Conservation (phyloP, 30 jellyfish, hydroid and myxozoan genomes). For the Calvadosia cruxmelitensis region DNA sequence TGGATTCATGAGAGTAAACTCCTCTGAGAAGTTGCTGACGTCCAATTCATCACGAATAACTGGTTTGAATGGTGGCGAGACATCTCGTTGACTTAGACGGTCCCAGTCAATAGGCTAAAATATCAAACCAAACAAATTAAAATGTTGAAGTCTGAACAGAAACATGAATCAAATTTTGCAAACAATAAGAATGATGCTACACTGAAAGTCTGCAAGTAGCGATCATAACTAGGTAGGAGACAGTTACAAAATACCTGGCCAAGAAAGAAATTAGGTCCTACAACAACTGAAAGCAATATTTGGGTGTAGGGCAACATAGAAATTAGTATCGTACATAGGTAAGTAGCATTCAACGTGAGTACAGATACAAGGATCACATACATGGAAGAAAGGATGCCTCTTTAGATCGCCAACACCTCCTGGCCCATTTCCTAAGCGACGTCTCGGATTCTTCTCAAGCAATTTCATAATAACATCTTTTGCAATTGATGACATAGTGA, state of each 20-base stretch:
- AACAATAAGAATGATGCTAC: too few species aligned
- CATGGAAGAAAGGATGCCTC: constrained; percentile 68
- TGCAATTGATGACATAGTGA: constrained; percentile 44
- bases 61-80: constrained; percentile 81
- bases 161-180: too few species aligned
- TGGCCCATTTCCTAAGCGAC: constrained; percentile 83
- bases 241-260: too few species aligned
- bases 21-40: constrained; percentile 87
- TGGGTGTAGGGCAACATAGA: too few species aligned
- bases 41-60: constrained; percentile 66
- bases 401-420: constrained; percentile 55
- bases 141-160: not conserved
- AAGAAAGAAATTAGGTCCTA: too few species aligned
- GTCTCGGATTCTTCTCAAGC: constrained; percentile 66
- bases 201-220: too few species aligned
- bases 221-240: too few species aligned
- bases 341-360: too few species aligned
- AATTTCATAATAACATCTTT: constrained; percentile 42
- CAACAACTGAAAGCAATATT: too few species aligned
- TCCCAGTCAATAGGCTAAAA: constrained; percentile 66
- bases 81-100: constrained; percentile 26
- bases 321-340: too few species aligned
- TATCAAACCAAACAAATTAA: not conserved
- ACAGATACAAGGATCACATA: constrained; percentile 7
- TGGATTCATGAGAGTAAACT: constrained; percentile 75